Base-by-base conservation (phyloP, 2,888 invertebrate genomes). In the Epinotia ramella region DNA sequence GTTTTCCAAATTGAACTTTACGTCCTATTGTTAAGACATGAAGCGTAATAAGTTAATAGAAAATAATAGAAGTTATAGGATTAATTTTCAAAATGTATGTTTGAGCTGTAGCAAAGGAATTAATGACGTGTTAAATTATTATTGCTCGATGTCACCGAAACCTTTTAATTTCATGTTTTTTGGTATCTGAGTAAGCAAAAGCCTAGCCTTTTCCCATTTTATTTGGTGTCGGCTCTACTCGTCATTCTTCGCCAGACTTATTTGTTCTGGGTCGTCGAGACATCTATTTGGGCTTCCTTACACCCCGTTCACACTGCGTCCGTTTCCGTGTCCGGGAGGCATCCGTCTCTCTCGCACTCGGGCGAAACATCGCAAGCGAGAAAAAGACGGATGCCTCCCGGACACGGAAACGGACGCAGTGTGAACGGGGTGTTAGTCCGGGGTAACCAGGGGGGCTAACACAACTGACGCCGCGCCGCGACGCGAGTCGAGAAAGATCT, bases 81-180 rank as follows among this genome's bases (percentile, higher is more conserved):
- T 65, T 70, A 66, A 71, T 65, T 68, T 65, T 57, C 28, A 69
- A 59, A 73, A 69, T 57, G 28, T 44, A 33, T 57, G 33, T 80
- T 80, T 78, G 74, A 78, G 77, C 80, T 81, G 79, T 81, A 84
- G 80, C 80, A 80, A 80, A 84, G 79, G 73, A 84, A 83, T 86
- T 87, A 89, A 89, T 88, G 86, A 81, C 79, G 81, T 86, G 84
- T 87, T 86, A 84, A 88, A 85, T 87, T 85, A 83, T 78, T 79
- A 83, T 81, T 77, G 71, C 53, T 53, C n/a, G 13, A 13, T 24
- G 44, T 65, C 46, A 20, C 24, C 24, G 44, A 18, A 64, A 20
- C 4, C 20, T 44, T 20, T 1, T 20, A 20, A 20, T 63, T 63
- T 40, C n/a, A 44, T 33, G 6, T 1, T 33, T 5, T 33, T 33